These are phyloP conservation scores for Pseudopodoces humilis DNA, from an alignment of 2,113 vertebrate species.

Conservation along the genomic window DNA sequence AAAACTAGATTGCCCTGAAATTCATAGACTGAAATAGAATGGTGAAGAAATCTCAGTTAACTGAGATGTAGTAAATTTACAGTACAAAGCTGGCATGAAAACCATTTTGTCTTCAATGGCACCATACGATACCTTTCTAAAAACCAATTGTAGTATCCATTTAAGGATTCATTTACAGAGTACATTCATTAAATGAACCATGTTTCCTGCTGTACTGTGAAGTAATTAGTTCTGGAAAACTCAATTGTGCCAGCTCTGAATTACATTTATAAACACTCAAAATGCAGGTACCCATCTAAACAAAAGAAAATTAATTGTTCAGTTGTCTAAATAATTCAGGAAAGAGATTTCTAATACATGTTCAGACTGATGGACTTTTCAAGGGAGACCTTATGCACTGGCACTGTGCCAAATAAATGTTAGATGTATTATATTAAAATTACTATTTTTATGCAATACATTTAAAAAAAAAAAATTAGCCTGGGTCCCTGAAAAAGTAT, in stretches of 20 bases:
- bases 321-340: not conserved
- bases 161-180: not conserved
- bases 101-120: not conserved
- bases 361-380: not conserved
- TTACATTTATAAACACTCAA: not conserved
- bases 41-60: not conserved
- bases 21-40: not conserved
- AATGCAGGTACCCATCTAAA: not conserved
- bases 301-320: not conserved
- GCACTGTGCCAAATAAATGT: not conserved
- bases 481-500: not conserved
- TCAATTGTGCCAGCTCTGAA: not conserved
- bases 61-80: not conserved
- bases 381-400: not conserved
- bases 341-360: not conserved
- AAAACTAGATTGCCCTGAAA: not conserved
- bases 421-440: not conserved
- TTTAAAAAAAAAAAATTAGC: not conserved
- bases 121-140: not conserved
- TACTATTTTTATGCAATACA: not conserved
- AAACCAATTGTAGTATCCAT: not conserved
- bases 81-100: not conserved
- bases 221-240: not conserved
- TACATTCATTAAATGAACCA: not conserved
- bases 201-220: not conserved